Conservation (phyloP, 2,113 vertebrate genomes). For the Nothocercus nigrocapillus region DNA sequence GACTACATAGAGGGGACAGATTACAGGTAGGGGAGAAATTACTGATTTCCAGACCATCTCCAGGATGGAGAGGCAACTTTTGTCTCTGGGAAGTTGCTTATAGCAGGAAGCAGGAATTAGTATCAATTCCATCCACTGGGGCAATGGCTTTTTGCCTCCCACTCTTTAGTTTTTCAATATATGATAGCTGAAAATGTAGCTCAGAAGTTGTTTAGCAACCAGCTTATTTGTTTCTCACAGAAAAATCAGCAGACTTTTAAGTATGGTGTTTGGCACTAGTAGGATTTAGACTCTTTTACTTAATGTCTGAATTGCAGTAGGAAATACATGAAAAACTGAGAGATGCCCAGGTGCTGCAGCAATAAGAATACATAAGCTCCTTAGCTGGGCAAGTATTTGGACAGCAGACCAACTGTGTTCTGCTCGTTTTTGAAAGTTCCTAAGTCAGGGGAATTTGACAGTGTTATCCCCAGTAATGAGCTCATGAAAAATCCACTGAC, state of each 20-base stretch:
- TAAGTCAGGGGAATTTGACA: slow-evolving; percentile 10
- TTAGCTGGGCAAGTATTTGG: not conserved
- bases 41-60: not conserved
- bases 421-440: not conserved
- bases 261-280: accelerated
- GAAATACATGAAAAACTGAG: not conserved
- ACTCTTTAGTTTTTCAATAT: not conserved
- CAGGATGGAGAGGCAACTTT: not conserved
- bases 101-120: not conserved
- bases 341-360: not conserved
- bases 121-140: not conserved
- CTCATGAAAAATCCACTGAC: not conserved
- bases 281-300: not conserved
- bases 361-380: not conserved
- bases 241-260: not conserved
- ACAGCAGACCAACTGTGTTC: not conserved
- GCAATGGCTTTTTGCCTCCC: not conserved
- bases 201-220: not conserved
- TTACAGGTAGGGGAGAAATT: slow-evolving; percentile 6
- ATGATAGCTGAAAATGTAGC: not conserved
- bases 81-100: not conserved
- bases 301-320: not conserved
- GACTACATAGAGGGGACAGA: not conserved
- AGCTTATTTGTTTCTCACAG: not conserved
- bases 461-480: not conserved